Evolutionary conservation across 2,113 vertebrate species (phyloP).

Genomic region (Podocnemis expansa): DNA sequence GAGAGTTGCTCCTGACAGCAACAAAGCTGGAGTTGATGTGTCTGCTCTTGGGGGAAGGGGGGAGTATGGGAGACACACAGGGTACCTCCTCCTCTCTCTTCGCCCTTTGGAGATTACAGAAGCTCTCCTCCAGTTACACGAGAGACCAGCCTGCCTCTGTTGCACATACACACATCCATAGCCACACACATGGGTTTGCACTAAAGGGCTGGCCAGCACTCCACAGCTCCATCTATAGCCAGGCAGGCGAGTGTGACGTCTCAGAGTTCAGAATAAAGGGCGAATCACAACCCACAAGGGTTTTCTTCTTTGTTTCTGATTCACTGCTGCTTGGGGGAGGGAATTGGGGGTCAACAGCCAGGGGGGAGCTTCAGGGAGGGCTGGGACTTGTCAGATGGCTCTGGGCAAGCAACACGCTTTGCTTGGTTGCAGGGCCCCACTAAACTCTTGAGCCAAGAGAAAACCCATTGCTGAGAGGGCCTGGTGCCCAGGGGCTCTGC

Average conservation of each 20-base stretch:
- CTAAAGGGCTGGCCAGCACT: constrained; percentile 51
- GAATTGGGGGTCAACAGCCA: neutral
- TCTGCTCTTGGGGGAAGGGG: neutral
- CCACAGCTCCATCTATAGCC: constrained; percentile 80
- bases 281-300: constrained; percentile 69
- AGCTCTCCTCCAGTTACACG: constrained; percentile 59
- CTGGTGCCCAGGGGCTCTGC: neutral
- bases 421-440: neutral
- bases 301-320: constrained; percentile 72
- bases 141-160: constrained; percentile 49
- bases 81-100: constrained; percentile 16
- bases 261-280: constrained; percentile 63
- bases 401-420: accelerated
- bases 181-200: neutral
- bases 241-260: constrained; percentile 71
- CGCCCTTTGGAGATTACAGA: constrained; percentile 26
- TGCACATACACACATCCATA: neutral
- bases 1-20: constrained; percentile 7
- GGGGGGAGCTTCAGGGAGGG: neutral
- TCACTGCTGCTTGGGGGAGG: neutral
- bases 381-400: accelerated
- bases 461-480: accelerated
- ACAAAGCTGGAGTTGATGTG: neutral
- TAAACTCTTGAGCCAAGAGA: neutral
- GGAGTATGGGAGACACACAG: constrained; percentile 20